Percentiles rank a stretch among this genome's conserved stretches.
Conservation (phyloP, 1,140 invertebrate genomes). For the Drosophila pallidifrons region DNA sequence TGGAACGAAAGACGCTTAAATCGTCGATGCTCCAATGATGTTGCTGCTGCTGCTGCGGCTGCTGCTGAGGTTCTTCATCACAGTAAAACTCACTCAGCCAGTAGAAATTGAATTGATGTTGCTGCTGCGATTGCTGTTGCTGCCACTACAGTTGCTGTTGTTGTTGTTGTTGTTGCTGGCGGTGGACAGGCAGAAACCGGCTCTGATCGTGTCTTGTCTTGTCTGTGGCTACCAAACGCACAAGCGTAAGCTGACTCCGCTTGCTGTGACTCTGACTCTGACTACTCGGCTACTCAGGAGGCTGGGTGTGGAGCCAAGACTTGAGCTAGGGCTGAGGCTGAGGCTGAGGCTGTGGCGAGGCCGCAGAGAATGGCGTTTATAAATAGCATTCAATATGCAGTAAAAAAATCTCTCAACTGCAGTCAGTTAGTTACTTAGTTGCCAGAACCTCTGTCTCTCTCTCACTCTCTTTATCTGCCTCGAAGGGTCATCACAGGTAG, state of each 20-base stretch:
- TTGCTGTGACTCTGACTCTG: neutral
- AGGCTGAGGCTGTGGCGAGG: slow-evolving; percentile 5
- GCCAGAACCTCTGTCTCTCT: neutral
- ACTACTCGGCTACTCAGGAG: too few relatives aligned
- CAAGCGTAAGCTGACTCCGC: slow-evolving; percentile 52
- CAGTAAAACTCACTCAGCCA: slow-evolving; percentile 74
- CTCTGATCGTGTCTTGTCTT: slow-evolving; percentile 36
- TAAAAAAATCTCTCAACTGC: slow-evolving; percentile 56
- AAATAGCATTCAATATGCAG: slow-evolving; percentile 79
- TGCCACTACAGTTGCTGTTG: neutral
- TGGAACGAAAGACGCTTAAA: slow-evolving; percentile 38
- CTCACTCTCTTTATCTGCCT: neutral
- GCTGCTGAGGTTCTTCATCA: slow-evolving; percentile 58
- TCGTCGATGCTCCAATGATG: slow-evolving; percentile 39
- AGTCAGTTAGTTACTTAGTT: slow-evolving; percentile 18
- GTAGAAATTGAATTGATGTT: slow-evolving; percentile 83
- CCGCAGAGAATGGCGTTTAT: slow-evolving; percentile 55
- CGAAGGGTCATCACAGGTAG: slow-evolving; percentile 68
- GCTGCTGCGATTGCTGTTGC: slow-evolving; percentile 35
- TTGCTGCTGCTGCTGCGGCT: neutral
- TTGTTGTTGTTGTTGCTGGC: slow-evolving; percentile 19
- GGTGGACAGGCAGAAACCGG: slow-evolving; percentile 44
- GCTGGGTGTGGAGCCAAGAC: slow-evolving; percentile 29
- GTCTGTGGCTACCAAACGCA: slow-evolving; percentile 65
- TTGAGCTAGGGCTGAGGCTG: slow-evolving; percentile 13